Conservation (phyloP, 2,113 vertebrate species). For the Acrocephalus kingi region DNA sequence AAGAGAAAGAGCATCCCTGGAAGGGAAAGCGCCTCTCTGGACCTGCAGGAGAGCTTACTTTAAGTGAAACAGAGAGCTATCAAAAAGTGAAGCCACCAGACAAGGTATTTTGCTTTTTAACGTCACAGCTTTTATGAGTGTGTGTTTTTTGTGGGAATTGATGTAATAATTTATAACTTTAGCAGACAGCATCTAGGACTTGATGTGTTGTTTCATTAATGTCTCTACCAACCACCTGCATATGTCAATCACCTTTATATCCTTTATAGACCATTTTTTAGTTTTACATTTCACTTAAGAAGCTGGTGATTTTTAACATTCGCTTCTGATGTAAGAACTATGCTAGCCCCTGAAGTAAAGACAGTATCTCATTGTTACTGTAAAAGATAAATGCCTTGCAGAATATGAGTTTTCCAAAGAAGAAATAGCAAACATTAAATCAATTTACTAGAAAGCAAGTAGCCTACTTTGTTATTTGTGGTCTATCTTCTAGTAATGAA, state of each 20-base stretch:
- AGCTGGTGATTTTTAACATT: background rate
- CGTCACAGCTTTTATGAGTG: background rate
- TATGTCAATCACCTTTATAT: background rate
- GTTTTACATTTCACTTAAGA: background rate
- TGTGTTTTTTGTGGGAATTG: background rate
- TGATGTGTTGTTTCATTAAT: background rate
- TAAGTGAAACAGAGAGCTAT: background rate
- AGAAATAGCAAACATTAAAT: background rate
- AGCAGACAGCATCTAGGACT: background rate
- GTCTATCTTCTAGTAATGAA: background rate
- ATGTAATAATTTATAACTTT: background rate
- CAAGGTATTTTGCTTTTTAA: slow-evolving; percentile 60
- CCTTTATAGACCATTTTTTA: background rate
- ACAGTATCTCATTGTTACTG: background rate
- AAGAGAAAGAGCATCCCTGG: slow-evolving; percentile 20
- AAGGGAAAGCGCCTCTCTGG: background rate
- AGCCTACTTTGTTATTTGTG: background rate
- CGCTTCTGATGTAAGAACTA: background rate
- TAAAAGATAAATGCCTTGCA: background rate
- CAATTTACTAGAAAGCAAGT: background rate
- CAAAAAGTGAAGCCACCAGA: slow-evolving; percentile 11
- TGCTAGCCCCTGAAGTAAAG: background rate
- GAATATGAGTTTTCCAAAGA: background rate
- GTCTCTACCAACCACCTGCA: background rate
- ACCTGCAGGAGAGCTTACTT: slow-evolving; percentile 11